These are phyloP conservation scores for Cherax quadricarinatus DNA, from an alignment of 1,140 invertebrate species.

Conservation along the genomic window DNA sequence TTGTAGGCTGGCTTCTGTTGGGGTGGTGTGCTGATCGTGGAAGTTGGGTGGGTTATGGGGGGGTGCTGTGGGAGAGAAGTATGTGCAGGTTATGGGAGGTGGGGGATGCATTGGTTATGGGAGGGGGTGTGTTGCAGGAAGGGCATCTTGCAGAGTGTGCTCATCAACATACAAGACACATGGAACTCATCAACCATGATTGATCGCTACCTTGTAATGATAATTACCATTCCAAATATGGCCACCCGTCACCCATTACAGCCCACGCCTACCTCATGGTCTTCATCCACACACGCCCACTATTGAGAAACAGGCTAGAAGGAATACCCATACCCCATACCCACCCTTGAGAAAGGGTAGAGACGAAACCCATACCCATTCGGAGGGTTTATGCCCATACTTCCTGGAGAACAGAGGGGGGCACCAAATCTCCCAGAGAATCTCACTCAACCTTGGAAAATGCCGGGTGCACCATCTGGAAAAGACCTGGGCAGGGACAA, in stretches of 20 bases:
- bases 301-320: too few relatives aligned
- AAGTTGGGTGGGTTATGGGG: not conserved
- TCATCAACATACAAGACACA: not conserved
- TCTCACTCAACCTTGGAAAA: too few relatives aligned
- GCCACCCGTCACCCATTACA: not conserved
- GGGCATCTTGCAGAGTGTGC: not conserved
- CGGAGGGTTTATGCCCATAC: too few relatives aligned
- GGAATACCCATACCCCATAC: too few relatives aligned
- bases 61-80: not conserved
- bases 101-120: not conserved
- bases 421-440: too few relatives aligned
- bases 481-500: too few relatives aligned
- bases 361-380: too few relatives aligned
- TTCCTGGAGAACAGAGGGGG: too few relatives aligned
- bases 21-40: not conserved
- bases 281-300: not conserved
- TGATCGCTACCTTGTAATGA: conserved; percentile 17
- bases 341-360: too few relatives aligned
- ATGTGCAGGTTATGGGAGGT: not conserved
- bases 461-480: too few relatives aligned
- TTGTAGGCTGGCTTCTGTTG: not conserved
- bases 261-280: not conserved
- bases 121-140: not conserved
- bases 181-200: not conserved
- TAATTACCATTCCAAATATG: conserved; percentile 3